Percentiles rank a stretch among this genome's conserved stretches.
These are phyloP conservation scores for Cottoperca gobio DNA, from an alignment of 2,797 vertebrate genomes.

Conservation along the genomic window DNA sequence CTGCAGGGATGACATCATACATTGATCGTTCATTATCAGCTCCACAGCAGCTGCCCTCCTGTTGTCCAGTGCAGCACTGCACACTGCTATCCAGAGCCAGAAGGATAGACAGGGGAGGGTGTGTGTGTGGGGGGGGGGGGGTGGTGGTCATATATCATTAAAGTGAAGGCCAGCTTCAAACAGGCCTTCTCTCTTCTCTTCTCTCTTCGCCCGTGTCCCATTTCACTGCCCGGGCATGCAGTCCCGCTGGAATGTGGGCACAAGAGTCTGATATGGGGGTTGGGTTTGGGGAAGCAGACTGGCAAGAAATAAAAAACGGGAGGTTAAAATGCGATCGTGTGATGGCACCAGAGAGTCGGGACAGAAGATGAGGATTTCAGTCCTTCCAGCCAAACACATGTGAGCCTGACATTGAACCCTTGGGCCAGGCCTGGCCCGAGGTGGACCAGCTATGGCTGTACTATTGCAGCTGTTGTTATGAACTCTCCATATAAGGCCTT, in stretches of 20 bases:
- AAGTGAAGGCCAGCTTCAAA: conserved; percentile 86
- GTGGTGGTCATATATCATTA: conserved; percentile 81
- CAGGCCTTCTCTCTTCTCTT: conserved; percentile 74
- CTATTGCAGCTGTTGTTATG: conserved; percentile 83
- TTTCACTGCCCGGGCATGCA: conserved; percentile 83
- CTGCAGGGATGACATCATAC: conserved; percentile 75
- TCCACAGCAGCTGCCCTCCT: conserved; percentile 73
- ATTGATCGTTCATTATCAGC: conserved; percentile 67
- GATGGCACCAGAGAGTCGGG: conserved; percentile 67
- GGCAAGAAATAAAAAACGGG: conserved; percentile 63
- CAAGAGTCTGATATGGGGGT: conserved; percentile 58
- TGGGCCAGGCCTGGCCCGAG: conserved; percentile 60
- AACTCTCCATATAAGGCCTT: conserved; percentile 77
- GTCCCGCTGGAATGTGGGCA: conserved; percentile 80
- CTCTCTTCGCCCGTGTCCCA: conserved; percentile 79
- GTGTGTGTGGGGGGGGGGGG: conserved; percentile 27
- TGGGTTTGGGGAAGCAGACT: conserved; percentile 53
- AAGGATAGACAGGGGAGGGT: conserved; percentile 50
- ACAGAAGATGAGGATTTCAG: conserved; percentile 71
- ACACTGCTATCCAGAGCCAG: conserved; percentile 69
- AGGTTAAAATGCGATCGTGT: conserved; percentile 69
- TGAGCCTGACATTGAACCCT: conserved; percentile 70
- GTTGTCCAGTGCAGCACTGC: conserved; percentile 63
- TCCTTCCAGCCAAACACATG: conserved; percentile 70
- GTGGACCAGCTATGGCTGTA: conserved; percentile 62